These are phyloP conservation scores for Beroe ovata DNA, from an alignment of 37 sponge, comb jelly and placozoan species.

Conservation along the genomic window DNA sequence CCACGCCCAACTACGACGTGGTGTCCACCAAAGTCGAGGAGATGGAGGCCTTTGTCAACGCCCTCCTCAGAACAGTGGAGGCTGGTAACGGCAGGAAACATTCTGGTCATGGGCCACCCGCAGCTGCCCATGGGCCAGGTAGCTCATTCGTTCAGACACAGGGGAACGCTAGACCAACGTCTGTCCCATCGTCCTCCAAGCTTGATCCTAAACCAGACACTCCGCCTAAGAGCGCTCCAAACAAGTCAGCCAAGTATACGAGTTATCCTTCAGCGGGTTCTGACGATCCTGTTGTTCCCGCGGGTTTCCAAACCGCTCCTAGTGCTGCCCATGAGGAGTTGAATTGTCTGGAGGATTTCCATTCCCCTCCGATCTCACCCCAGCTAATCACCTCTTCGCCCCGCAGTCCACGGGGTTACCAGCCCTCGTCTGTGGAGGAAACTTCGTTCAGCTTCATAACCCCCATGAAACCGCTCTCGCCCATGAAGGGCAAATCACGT, in stretches of 20 bases:
- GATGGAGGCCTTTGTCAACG: constrained; percentile 65
- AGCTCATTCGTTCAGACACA: not conserved
- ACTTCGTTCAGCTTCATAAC: constrained; percentile 34
- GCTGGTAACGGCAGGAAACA: not conserved
- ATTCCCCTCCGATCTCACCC: constrained; percentile 9
- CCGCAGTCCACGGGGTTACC: not conserved
- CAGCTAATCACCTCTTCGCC: not conserved
- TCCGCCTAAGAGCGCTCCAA: not conserved
- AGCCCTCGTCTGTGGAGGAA: not conserved
- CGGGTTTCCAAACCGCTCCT: not conserved
- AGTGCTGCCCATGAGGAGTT: not conserved
- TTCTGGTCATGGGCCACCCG: too few relatives aligned
- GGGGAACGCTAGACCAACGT: not conserved
- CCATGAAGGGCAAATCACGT: not conserved
- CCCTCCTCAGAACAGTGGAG: constrained; percentile 52
- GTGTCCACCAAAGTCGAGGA: constrained; percentile 53
- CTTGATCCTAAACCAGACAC: not conserved
- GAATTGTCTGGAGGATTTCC: not conserved
- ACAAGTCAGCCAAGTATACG: not conserved
- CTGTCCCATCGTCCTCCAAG: not conserved
- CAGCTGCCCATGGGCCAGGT: too few relatives aligned
- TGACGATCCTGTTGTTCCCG: not conserved
- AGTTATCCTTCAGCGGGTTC: not conserved
- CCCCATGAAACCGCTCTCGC: constrained; percentile 35
- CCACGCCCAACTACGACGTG: constrained; percentile 34